These are phyloP conservation scores for Bombus sibiricus DNA, from an alignment of 1,140 invertebrate genomes.

Conservation along the genomic window DNA sequence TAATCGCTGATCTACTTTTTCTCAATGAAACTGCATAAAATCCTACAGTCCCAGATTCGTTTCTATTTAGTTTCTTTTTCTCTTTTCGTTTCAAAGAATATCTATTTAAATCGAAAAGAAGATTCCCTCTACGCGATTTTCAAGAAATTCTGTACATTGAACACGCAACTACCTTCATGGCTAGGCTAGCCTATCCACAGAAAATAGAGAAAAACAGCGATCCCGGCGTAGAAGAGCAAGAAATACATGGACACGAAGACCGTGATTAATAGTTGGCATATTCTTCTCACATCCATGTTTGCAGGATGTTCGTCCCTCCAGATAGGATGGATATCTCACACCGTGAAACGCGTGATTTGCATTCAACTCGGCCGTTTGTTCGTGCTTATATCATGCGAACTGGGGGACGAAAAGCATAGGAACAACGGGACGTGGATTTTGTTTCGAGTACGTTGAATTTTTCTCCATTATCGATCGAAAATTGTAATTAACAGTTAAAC, in stretches of 20 bases:
- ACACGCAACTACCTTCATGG: too few relatives aligned
- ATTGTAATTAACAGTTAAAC: neutral
- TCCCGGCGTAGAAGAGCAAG: conserved; percentile 75
- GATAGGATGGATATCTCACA: conserved; percentile 29
- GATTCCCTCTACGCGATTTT: neutral
- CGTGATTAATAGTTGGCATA: conserved; percentile 74
- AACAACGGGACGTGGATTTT: neutral
- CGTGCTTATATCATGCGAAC: conserved; percentile 35
- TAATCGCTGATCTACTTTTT: neutral
- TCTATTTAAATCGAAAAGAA: neutral
- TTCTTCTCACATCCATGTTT: conserved; percentile 72
- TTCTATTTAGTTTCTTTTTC: neutral
- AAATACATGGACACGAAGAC: conserved; percentile 76
- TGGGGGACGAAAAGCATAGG: neutral
- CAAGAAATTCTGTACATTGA: too few relatives aligned
- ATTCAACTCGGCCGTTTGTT: conserved; percentile 21
- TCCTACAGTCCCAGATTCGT: neutral
- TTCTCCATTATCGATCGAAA: neutral
- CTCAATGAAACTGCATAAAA: neutral
- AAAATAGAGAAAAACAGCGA: conserved; percentile 72
- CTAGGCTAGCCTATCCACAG: conserved; percentile 56
- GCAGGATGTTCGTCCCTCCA: conserved; percentile 7
- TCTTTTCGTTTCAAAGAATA: neutral
- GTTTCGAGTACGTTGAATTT: neutral
- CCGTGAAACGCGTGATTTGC: conserved; percentile 29